Base-by-base conservation (phyloP, 2,888 invertebrate species). In the Himalopsyche kuldschensis region DNA sequence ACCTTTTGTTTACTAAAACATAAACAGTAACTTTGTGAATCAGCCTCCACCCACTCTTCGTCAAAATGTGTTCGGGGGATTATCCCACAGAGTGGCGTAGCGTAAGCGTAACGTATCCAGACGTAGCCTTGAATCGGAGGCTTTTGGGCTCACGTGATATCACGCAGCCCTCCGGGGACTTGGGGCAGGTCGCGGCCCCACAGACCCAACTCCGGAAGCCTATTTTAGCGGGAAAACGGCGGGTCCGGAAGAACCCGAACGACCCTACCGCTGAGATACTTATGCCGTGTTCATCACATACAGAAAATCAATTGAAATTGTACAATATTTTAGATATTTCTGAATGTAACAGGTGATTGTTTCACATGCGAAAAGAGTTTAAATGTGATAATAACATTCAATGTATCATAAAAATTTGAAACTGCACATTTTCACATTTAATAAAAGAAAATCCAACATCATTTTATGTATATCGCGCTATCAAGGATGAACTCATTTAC, bases 81-180 rank as follows among this genome's bases (percentile, higher is more conserved):
- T 69, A 69, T 69, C 69, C 69, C 27, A 15, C 69, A 27, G 30
- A 30, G 15, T 20, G 48, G 78, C 69, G 82, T 79, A 79, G 76
- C 82, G 82, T 82, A 82, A 82, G 79, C 82, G 82, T 82, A 82
- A 82, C 82, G 82, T 82, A 82, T 82, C 82, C 76, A 47, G 82
- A 79, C 82, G 82, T 76, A 82, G 79, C 82, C 82, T 82, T 82
- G 82, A 79, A 76, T 75, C 79, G 82, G 30, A 78, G 82, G 82
- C 81, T 81, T 81, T 76, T 32, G 41, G 55, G 82, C 79, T 82
- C 82, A 82, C 82, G 82, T 82, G 82, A 79, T 79, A 79, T 27
- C 82, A 48, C 69, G 78, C 63, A 30, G 78, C 63, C 82, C 80
- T 79, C 79, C 35, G 46, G 82, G 82, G 82, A 82, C 82, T 82